Percentiles rank a stretch among this genome's conserved stretches.
Conservation (phyloP, 2,797 vertebrate species). For the Acanthopagrus latus region DNA sequence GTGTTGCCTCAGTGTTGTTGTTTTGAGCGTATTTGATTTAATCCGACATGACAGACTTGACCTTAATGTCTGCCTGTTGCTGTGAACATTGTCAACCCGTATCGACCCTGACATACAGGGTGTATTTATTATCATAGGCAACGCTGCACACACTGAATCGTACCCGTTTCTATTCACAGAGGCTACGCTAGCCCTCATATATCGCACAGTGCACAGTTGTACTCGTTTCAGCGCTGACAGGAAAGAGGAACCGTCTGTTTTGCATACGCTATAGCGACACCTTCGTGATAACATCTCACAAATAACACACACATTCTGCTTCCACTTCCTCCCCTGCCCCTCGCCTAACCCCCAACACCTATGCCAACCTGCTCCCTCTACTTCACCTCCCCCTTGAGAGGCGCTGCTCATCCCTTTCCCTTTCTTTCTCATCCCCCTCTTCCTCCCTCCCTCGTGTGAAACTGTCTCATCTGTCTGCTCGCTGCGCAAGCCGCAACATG, state of each 20-base stretch:
- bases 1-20: slow-evolving; percentile 49
- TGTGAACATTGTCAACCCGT: not conserved
- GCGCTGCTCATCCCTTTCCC: slow-evolving; percentile 39
- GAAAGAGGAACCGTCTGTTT: slow-evolving; percentile 45
- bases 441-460: slow-evolving; percentile 80
- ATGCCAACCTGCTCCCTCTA: slow-evolving; percentile 1
- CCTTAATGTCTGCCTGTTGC: not conserved
- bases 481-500: slow-evolving; percentile 83
- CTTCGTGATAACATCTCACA: slow-evolving; percentile 33
- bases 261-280: slow-evolving; percentile 13
- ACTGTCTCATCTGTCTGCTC: slow-evolving; percentile 73
- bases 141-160: not conserved
- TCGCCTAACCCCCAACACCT: not conserved
- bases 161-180: not conserved
- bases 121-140: not conserved
- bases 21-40: slow-evolving; percentile 28
- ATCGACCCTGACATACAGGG: not conserved
- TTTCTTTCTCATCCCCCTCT: slow-evolving; percentile 22
- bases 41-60: slow-evolving; percentile 13
- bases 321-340: slow-evolving; percentile 15
- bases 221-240: not conserved
- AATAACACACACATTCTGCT: slow-evolving; percentile 10
- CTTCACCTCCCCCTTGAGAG: not conserved
- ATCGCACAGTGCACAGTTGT: not conserved
- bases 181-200: no score